phyloP scores from a whole-genome alignment of 92 coral and sea anemone species.

The Zoanthus solanderi region DNA sequence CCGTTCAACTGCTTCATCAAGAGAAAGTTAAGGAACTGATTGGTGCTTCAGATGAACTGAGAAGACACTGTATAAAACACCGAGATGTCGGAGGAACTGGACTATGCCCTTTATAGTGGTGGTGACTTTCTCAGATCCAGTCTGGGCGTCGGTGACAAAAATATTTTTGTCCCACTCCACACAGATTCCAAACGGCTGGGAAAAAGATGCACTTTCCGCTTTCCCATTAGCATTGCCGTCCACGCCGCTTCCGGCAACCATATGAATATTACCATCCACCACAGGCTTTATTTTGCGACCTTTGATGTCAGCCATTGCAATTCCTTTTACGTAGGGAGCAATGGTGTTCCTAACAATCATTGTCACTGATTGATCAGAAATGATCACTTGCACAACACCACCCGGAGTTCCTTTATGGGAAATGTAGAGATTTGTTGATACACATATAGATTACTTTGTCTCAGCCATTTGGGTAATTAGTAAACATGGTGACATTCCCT shows the following conservation, averaged over 20 bases:
- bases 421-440: too few relatives aligned
- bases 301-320: background rate
- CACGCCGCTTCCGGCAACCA: background rate
- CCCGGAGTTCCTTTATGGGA: too few relatives aligned
- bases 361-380: slow-evolving; percentile 15
- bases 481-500: too few relatives aligned
- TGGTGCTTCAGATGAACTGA: slow-evolving; percentile 43
- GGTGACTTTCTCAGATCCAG: slow-evolving; percentile 44
- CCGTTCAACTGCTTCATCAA: slow-evolving; percentile 36
- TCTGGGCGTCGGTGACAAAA: slow-evolving; percentile 52
- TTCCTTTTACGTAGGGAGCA: background rate
- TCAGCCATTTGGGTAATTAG: too few relatives aligned
- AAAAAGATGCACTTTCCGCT: slow-evolving; percentile 39
- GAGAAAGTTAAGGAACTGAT: slow-evolving; percentile 20
- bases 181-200: slow-evolving; percentile 45
- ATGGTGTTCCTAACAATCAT: slow-evolving; percentile 1
- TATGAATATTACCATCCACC: too few relatives aligned
- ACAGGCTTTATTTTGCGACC: too few relatives aligned
- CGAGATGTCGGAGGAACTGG: too few relatives aligned
- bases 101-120: too few relatives aligned
- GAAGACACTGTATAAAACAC: slow-evolving; percentile 9
- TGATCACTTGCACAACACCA: too few relatives aligned
- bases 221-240: slow-evolving; percentile 45
- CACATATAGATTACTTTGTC: too few relatives aligned
- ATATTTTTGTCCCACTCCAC: too few relatives aligned